phyloP scores from a whole-genome alignment of 53 echinoderm and acorn worm species.

The Actinopyga echinites region DNA sequence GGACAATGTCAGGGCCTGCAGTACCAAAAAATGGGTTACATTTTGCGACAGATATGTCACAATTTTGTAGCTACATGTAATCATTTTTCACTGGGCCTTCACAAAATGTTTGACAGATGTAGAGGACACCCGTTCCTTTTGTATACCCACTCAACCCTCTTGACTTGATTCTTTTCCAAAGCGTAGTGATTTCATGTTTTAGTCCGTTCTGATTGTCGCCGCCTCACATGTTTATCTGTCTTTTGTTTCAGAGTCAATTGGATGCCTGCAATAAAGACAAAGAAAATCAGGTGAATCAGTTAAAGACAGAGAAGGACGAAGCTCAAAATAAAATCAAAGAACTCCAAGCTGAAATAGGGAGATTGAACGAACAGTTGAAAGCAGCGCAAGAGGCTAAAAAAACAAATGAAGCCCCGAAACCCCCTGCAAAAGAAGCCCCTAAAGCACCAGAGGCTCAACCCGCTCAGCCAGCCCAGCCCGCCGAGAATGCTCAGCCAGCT shows the following conservation, averaged over 20 bases:
- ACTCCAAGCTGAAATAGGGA: not conserved
- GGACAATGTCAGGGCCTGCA: too few relatives aligned
- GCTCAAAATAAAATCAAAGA: not conserved
- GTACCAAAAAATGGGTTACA: too few relatives aligned
- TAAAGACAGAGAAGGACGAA: slow-evolving; percentile 4
- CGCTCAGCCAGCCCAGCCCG: not conserved
- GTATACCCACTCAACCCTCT: too few relatives aligned
- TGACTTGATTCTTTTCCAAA: too few relatives aligned
- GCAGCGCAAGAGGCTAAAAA: not conserved
- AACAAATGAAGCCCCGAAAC: not conserved
- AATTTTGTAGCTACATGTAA: too few relatives aligned
- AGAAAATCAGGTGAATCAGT: not conserved
- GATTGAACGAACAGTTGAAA: not conserved
- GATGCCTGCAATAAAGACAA: slow-evolving; percentile 11
- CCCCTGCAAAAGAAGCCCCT: not conserved
- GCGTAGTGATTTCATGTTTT: too few relatives aligned
- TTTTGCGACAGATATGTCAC: too few relatives aligned
- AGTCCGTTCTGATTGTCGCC: too few relatives aligned
- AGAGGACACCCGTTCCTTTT: too few relatives aligned
- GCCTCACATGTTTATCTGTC: too few relatives aligned
- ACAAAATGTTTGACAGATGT: too few relatives aligned
- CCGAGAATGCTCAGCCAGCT: not conserved
- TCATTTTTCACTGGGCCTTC: too few relatives aligned
- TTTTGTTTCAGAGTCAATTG: not conserved
- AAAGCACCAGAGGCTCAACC: not conserved